A percentile compares a stretch with the other conserved stretches of the same genome.
Conservation (phyloP, 2,113 vertebrate genomes). For the Oncorhynchus tshawytscha region DNA sequence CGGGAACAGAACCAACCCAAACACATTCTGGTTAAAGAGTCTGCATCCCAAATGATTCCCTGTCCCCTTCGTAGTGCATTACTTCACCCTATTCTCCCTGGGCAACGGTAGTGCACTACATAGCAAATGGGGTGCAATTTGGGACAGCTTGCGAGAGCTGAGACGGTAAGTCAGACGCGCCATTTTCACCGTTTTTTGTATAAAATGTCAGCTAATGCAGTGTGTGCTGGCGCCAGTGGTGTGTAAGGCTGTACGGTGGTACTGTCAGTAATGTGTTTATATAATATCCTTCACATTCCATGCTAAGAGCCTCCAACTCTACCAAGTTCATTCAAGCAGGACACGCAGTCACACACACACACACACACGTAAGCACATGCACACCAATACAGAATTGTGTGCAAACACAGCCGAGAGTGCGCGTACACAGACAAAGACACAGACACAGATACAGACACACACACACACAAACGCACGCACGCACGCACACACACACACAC, state of each 20-base stretch:
- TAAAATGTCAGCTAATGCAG: constrained; percentile 93
- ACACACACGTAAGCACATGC: background rate
- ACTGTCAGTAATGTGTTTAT: constrained; percentile 93
- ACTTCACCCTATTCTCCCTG: no score
- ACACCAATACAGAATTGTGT: background rate
- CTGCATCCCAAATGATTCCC: no score
- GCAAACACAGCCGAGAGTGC: no score
- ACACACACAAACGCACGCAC: no score
- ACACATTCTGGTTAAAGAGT: constrained; percentile 62
- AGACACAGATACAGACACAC: no score
- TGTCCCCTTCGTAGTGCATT: no score
- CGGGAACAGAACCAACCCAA: constrained; percentile 49
- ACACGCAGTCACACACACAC: background rate
- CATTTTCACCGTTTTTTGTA: constrained; percentile 83
- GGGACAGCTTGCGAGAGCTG: constrained; percentile 54
- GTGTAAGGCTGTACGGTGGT: constrained; percentile 72
- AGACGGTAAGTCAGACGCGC: constrained; percentile 47
- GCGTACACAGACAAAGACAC: no score
- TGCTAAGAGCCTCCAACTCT: constrained; percentile 87
- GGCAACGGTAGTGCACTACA: no score
- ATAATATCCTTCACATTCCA: constrained; percentile 92
- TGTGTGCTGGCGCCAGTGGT: constrained; percentile 79
- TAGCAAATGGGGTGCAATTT: no score
- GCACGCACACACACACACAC: no score
- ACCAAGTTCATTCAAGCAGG: constrained; percentile 84